Evolutionary conservation across 2,113 vertebrate species (phyloP).

Genomic region (Brachionichthys hirsutus): DNA sequence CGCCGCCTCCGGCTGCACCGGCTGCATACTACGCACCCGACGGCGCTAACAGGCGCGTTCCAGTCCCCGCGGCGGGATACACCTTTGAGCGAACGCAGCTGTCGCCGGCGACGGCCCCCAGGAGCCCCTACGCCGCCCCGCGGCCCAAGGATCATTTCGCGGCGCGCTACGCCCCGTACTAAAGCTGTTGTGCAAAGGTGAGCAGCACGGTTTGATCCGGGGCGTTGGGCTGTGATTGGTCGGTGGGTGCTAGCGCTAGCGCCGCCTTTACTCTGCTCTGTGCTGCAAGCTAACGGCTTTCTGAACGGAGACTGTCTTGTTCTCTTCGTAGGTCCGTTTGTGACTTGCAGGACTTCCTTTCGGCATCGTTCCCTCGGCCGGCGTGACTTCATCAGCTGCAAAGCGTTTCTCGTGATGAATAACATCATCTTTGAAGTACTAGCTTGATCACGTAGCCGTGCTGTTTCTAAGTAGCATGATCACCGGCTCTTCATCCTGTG

Average conservation of each 20-base stretch:
- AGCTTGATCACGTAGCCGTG: too few relatives aligned
- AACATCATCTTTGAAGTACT: conserved; percentile 19
- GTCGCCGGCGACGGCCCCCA: conserved; percentile 82
- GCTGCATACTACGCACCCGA: conserved; percentile 84
- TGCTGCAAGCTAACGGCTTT: not conserved
- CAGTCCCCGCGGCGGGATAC: conserved; percentile 79
- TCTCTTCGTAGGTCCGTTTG: conserved; percentile 63
- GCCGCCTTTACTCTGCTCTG: too few relatives aligned
- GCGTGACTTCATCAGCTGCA: conserved; percentile 33
- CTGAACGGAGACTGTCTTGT: conserved; percentile 45
- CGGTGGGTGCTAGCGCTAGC: too few relatives aligned
- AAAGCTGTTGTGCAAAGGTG: conserved; percentile 79
- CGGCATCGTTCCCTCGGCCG: conserved; percentile 37
- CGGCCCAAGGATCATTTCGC: conserved; percentile 81
- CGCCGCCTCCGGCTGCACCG: conserved; percentile 72
- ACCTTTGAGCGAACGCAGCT: conserved; percentile 84
- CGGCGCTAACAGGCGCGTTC: conserved; percentile 84
- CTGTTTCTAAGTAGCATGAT: conserved; percentile 13
- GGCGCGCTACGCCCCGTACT: conserved; percentile 84
- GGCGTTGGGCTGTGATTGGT: not conserved
- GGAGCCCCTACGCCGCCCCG: conserved; percentile 79
- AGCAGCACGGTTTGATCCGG: conserved; percentile 58
- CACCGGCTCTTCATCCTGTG: not conserved
- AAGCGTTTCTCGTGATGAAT: conserved; percentile 12
- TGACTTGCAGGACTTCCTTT: conserved; percentile 52